Conservation (phyloP, 2,888 invertebrate species). For the Pyrrhosoma nymphula region DNA sequence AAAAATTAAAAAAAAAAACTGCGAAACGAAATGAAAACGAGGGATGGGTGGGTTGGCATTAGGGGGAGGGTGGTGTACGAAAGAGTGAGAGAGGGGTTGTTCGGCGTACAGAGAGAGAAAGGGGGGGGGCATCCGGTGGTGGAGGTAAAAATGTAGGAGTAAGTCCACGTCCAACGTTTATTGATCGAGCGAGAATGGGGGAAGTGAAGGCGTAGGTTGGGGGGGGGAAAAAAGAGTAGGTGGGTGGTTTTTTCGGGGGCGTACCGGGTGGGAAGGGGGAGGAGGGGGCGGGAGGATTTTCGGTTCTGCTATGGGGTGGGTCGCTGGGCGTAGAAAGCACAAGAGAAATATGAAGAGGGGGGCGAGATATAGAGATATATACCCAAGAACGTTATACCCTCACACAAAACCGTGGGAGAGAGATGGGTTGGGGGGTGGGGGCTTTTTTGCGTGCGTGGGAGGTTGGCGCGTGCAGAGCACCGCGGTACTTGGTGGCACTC, state of each 20-base stretch:
- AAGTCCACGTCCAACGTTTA: conserved; percentile 34
- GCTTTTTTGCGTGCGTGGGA: background rate
- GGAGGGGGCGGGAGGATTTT: background rate
- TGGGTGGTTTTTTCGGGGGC: conserved; percentile 29
- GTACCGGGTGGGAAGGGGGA: no score
- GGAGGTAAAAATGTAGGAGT: conserved; percentile 30
- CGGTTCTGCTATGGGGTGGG: background rate
- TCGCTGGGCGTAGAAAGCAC: background rate
- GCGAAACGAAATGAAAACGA: background rate
- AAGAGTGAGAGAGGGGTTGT: background rate
- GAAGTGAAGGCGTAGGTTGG: background rate
- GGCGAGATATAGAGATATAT: background rate
- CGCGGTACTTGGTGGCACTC: no score
- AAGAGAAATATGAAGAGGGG: background rate
- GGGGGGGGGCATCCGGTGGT: background rate
- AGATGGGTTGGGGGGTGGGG: no score
- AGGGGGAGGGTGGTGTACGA: background rate
- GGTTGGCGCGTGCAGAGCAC: background rate
- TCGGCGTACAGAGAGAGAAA: background rate
- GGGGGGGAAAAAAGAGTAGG: background rate
- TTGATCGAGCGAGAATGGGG: conserved; percentile 29
- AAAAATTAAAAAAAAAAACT: background rate
- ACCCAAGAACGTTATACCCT: no score
- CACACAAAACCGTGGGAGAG: no score
- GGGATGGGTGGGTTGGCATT: background rate